phyloP scores from a whole-genome alignment of 2,113 vertebrate species.

The Enhydra lutris region DNA sequence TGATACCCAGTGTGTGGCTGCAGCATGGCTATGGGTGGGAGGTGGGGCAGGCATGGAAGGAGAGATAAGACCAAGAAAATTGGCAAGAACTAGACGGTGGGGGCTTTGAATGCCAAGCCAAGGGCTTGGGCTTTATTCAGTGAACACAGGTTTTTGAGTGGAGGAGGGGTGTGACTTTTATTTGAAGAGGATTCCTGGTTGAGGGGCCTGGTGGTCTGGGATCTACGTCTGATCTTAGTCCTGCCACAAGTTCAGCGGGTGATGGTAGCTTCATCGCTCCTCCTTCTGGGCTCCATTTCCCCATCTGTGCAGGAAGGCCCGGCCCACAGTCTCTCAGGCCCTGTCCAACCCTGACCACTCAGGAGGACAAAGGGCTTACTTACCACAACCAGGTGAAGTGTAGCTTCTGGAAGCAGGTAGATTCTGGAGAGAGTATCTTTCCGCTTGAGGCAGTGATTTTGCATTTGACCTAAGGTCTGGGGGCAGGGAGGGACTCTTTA shows the following conservation, averaged over 20 bases:
- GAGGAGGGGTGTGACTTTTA: background rate
- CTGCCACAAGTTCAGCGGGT: background rate
- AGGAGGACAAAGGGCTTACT: background rate
- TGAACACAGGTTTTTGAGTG: background rate
- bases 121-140: background rate
- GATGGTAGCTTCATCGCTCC: background rate
- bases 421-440: background rate
- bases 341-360: background rate
- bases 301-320: background rate
- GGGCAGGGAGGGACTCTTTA: background rate
- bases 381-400: background rate
- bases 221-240: background rate
- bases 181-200: background rate
- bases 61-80: background rate
- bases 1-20: background rate
- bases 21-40: fast-evolving
- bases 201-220: background rate
- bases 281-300: background rate
- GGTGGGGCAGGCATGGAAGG: background rate
- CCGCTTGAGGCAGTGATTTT: background rate
- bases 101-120: background rate
- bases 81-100: background rate
- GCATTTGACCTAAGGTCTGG: background rate
- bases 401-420: background rate
- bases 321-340: too few relatives aligned